phyloP scores from a whole-genome alignment of 2,888 invertebrate species.

The Conistra vaccinii region DNA sequence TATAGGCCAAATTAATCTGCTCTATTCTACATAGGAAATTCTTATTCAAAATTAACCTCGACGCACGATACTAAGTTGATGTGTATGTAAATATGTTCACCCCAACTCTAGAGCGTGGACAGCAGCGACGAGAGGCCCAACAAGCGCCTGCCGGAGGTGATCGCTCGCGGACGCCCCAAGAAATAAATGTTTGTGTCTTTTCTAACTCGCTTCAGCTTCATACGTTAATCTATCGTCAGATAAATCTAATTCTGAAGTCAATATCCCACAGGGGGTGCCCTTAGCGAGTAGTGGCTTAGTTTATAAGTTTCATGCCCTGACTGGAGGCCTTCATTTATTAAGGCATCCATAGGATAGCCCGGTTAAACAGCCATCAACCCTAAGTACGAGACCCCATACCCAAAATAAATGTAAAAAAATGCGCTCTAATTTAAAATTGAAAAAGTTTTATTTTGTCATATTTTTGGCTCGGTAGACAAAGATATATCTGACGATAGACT shows the following conservation, averaged over 20 bases:
- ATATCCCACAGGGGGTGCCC: no score
- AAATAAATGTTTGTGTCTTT: constrained; percentile 88
- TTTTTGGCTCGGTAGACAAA: background rate
- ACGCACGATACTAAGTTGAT: constrained; percentile 42
- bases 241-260: background rate
- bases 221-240: constrained; percentile 23
- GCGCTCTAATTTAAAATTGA: no score
- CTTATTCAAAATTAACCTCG: constrained; percentile 15
- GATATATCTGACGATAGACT: constrained; percentile 31
- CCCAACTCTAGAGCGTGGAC: constrained; percentile 82
- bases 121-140: constrained; percentile 86
- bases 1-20: background rate
- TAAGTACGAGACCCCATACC: no score
- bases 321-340: no score
- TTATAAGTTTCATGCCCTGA: no score
- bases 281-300: no score
- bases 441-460: no score
- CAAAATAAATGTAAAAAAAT: no score
- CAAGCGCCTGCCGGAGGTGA: constrained; percentile 85
- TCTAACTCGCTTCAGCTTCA: constrained; percentile 52
- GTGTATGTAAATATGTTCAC: constrained; percentile 72
- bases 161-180: constrained; percentile 87
- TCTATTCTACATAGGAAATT: background rate
- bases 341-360: no score
- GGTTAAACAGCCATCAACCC: no score